phyloP scores from a whole-genome alignment of 2,113 vertebrate species.

The Opisthocomus hoazin region DNA sequence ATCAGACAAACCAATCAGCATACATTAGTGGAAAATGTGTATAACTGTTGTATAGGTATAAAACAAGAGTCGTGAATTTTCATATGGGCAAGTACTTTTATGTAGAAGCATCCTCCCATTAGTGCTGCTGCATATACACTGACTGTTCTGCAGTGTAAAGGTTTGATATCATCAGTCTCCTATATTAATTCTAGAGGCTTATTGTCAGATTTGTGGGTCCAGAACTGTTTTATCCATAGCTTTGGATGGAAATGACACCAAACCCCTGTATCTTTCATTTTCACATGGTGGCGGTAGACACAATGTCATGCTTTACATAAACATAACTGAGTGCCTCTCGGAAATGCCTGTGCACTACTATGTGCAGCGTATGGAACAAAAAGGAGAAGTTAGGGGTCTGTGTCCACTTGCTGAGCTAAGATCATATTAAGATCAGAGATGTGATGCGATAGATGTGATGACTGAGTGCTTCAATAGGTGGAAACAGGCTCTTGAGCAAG shows the following conservation, averaged over 20 bases:
- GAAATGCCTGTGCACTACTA: not conserved
- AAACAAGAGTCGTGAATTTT: not conserved
- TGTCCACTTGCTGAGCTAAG: not conserved
- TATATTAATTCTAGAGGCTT: not conserved
- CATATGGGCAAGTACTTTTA: not conserved
- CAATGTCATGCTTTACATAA: not conserved
- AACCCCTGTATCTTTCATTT: not conserved
- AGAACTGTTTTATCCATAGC: not conserved
- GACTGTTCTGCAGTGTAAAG: not conserved
- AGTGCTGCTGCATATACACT: not conserved
- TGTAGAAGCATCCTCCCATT: not conserved
- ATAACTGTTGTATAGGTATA: not conserved
- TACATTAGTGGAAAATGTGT: not conserved
- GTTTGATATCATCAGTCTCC: not conserved
- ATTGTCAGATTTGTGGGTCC: not conserved
- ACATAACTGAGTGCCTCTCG: not conserved
- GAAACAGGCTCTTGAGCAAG: not conserved
- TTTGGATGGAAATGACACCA: not conserved
- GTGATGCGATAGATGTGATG: not conserved
- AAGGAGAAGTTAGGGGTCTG: not conserved
- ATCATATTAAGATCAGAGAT: not conserved
- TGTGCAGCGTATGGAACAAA: not conserved
- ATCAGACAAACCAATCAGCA: not conserved
- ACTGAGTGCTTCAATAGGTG: not conserved
- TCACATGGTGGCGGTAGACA: not conserved